Evolutionary conservation across 64 coral and sea anemone species (phyloP).

Genomic region (Trachythela sp.): DNA sequence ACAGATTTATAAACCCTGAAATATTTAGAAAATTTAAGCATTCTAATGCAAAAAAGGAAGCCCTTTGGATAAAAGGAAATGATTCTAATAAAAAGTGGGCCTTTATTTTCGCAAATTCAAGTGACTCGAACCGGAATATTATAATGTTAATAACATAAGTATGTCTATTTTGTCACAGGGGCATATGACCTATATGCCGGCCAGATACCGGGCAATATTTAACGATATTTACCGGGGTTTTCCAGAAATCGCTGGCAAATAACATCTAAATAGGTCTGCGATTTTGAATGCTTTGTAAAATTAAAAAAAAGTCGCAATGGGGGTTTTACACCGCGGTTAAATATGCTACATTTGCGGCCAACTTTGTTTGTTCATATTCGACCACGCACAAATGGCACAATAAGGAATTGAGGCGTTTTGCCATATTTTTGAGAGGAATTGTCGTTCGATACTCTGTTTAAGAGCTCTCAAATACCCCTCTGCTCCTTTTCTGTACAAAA

Average conservation of each 20-base stretch:
- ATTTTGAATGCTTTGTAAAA: no score
- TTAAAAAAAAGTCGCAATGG: no score
- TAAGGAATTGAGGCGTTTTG: not conserved
- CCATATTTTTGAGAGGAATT: not conserved
- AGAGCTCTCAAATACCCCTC: not conserved
- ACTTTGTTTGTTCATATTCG: no score
- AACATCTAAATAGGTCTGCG: no score
- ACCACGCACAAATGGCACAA: no score
- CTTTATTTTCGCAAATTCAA: not conserved
- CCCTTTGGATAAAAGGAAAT: not conserved
- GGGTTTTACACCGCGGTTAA: no score
- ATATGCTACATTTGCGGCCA: no score
- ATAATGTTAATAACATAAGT: not conserved
- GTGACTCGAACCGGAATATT: not conserved
- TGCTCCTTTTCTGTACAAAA: not conserved
- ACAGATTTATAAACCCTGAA: not conserved
- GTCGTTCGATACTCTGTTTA: not conserved
- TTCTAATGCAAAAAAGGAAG: not conserved
- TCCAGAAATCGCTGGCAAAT: no score
- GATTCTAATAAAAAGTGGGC: not conserved
- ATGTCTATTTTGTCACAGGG: not conserved
- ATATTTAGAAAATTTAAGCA: not conserved
- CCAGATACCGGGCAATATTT: not conserved
- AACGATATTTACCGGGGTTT: not conserved
- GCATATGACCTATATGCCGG: not conserved